Evolutionary conservation across 53 echinoderm and acorn worm species (phyloP), one percentile per base, ranked within the genome.

Genomic region (Luidia sarsii): DNA sequence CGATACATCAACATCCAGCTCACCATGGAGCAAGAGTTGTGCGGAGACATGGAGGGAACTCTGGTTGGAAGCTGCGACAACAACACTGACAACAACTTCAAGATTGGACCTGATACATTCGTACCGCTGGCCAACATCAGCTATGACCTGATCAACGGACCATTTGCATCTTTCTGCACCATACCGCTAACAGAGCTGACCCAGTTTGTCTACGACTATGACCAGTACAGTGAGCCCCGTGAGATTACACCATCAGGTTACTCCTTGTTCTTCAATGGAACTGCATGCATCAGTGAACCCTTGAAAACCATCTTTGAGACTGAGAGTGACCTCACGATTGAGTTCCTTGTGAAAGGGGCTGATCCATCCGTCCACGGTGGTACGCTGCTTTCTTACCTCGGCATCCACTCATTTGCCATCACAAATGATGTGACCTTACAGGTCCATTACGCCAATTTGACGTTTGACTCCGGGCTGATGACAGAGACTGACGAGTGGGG

Each of bases 41-140:
- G 92, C 57, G 3, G 33, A 23, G 33, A 68, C 32, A 33, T 45
- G 23, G 51, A 71, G 18, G 70, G 75, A 15, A 37, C 86, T 39
- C 48, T 91, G 33, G 51, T 86, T 80, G 94, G 94, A 31, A 90
- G 82, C 63, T 94, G 94, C 38, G 88, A 91, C 57, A 67, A 55
- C 28, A 74, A 86, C 80, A 67, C 56, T 0, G 75, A 82, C 36
- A 86, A 92, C 63, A 79, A 92, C 56, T 85, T 92, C 64, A 54
- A 48, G 30, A 77, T 75, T 33, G 45, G 65, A 18, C 27, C 18
- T 3, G 79, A 67, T 52, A 35, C 16, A 33, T 66, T 61, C 64
- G 71, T 91, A 15, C 62, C 83, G 10, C 70, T 80, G 39, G 69
- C 11, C 25, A 73, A 88, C 70, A 68, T 91, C 39, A 86, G 79